These are phyloP conservation scores for Monomorium pharaonis DNA, from an alignment of 1,140 invertebrate species.

Conservation along the genomic window DNA sequence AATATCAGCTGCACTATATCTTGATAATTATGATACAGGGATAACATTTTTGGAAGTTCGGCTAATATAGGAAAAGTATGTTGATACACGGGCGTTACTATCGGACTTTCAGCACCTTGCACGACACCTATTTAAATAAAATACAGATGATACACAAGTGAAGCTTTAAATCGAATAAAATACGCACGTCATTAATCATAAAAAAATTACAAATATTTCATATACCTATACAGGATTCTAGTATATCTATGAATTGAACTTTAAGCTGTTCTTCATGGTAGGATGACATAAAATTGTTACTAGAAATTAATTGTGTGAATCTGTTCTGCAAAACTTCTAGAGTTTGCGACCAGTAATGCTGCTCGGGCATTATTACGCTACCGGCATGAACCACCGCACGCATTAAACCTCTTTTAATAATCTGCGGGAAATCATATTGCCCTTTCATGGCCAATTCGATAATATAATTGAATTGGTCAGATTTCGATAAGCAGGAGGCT, in stretches of 20 bases:
- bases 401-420: conserved; percentile 85
- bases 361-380: conserved; percentile 75
- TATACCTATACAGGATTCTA: conserved; percentile 89
- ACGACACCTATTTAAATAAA: conserved; percentile 84
- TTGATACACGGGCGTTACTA: conserved; percentile 87
- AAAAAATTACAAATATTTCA: conserved; percentile 15
- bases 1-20: conserved; percentile 92
- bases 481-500: conserved; percentile 75
- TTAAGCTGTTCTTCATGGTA: conserved; percentile 87
- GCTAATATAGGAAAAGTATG: conserved; percentile 88
- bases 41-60: conserved; percentile 89
- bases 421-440: conserved; percentile 83
- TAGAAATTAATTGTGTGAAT: conserved; percentile 86
- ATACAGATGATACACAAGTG: neutral
- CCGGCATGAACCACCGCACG: conserved; percentile 85
- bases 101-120: conserved; percentile 86
- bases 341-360: conserved; percentile 86
- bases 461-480: conserved; percentile 77
- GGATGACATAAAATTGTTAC: conserved; percentile 86
- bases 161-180: neutral
- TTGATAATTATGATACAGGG: conserved; percentile 93
- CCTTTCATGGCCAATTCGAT: conserved; percentile 84
- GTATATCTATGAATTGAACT: conserved; percentile 87
- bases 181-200: conserved; percentile 5
- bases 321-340: conserved; percentile 87